phyloP scores from a whole-genome alignment of 1,140 invertebrate species.

The Tribolium madens region DNA sequence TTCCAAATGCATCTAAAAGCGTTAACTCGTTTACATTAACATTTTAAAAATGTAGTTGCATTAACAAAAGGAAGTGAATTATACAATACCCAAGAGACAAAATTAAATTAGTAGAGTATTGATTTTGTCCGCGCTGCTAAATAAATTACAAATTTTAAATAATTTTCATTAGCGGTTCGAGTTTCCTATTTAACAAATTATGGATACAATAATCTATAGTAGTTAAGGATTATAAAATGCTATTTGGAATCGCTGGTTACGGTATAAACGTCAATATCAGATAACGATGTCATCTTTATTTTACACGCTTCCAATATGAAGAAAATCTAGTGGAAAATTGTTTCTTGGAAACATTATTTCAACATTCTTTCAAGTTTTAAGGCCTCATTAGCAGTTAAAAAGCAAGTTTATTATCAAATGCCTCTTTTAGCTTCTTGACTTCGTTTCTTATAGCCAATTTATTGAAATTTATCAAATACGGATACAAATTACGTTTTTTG shows the following conservation, averaged over 20 bases:
- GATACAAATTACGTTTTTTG: conserved; percentile 3
- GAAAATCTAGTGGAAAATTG: conserved; percentile 50
- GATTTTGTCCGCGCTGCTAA: too few relatives aligned
- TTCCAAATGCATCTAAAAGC: background rate
- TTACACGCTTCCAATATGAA: conserved; percentile 39
- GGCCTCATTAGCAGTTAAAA: conserved; percentile 46
- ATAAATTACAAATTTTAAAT: too few relatives aligned
- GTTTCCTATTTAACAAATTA: too few relatives aligned
- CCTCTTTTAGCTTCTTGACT: conserved; percentile 31
- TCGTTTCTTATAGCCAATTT: conserved; percentile 31
- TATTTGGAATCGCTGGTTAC: conserved; percentile 8
- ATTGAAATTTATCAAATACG: conserved; percentile 40
- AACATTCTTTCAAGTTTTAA: conserved; percentile 43
- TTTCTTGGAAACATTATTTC: conserved; percentile 46
- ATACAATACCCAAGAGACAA: background rate
- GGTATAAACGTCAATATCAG: conserved; percentile 27
- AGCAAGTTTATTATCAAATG: conserved; percentile 42
- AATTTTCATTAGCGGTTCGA: too few relatives aligned
- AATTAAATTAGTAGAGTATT: background rate
- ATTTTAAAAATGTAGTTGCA: background rate
- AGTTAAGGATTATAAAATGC: conserved; percentile 3
- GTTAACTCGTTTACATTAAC: background rate
- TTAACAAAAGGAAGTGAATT: background rate
- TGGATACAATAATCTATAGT: too few relatives aligned
- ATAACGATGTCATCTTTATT: conserved; percentile 44